Conservation (phyloP, 2,113 vertebrate genomes). For the Tragelaphus imberbis region DNA sequence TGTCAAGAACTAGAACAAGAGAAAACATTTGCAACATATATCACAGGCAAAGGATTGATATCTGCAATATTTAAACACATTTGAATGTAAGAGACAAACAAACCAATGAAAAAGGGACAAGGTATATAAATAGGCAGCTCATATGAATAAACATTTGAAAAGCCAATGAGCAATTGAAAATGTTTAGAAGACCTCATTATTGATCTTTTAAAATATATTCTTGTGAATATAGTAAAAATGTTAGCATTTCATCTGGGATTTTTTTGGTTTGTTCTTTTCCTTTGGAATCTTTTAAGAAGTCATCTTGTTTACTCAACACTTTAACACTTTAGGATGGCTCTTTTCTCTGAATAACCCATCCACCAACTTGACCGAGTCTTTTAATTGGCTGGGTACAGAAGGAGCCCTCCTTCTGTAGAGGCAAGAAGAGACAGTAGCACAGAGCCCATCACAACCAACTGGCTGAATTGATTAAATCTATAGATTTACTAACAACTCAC, state of each 20-base stretch:
- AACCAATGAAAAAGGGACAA: slow-evolving; percentile 22
- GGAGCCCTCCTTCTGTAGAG: background rate
- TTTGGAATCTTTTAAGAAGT: background rate
- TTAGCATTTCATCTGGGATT: background rate
- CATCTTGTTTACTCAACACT: background rate
- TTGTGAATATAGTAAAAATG: slow-evolving; percentile 7
- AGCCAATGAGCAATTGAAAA: slow-evolving; percentile 15
- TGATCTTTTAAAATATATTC: slow-evolving; percentile 21
- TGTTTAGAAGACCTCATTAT: background rate
- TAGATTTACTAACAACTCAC: background rate
- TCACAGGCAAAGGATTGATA: background rate
- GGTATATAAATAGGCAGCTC: background rate
- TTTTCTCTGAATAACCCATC: background rate
- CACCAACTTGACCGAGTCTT: background rate
- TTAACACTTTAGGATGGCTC: background rate
- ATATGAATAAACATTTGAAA: slow-evolving; percentile 11
- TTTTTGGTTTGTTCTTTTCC: background rate
- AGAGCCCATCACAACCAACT: background rate
- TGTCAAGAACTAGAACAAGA: background rate
- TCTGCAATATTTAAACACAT: background rate
- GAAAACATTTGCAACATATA: slow-evolving; percentile 19
- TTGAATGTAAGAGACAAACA: background rate
- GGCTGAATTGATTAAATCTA: background rate
- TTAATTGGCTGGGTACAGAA: background rate
- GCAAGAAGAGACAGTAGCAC: background rate